Evolutionary conservation across 2,797 vertebrate species (phyloP).

Genomic region (Loris lydekkerianus): DNA sequence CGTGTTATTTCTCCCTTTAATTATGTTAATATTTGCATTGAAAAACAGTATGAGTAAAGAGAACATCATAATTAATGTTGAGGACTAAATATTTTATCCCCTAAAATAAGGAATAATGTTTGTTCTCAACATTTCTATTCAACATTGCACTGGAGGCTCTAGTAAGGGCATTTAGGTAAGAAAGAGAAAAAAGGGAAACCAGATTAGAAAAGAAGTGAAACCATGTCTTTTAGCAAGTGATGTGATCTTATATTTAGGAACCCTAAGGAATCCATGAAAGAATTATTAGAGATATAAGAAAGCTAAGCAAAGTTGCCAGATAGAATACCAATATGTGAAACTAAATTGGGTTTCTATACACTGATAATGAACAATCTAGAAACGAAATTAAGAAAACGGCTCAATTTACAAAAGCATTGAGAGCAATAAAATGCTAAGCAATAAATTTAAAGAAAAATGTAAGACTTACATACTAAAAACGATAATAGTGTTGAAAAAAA

Average conservation of each 20-base stretch:
- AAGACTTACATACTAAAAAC: background rate
- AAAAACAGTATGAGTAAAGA: background rate
- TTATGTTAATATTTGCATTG: background rate
- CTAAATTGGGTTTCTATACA: background rate
- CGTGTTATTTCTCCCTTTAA: background rate
- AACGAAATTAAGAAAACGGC: background rate
- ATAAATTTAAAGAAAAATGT: background rate
- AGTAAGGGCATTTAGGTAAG: background rate
- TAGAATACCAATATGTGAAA: conserved; percentile 1
- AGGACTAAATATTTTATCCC: background rate
- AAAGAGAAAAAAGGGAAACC: background rate
- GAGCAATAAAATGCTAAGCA: background rate
- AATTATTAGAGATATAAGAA: background rate
- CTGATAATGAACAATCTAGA: background rate
- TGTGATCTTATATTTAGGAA: background rate
- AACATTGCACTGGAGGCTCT: background rate
- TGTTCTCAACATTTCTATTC: background rate
- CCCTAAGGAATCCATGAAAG: background rate
- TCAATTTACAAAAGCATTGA: background rate
- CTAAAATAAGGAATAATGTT: background rate
- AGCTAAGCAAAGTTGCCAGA: background rate
- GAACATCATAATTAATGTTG: background rate
- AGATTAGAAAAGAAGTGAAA: background rate
- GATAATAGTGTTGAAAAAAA: background rate
- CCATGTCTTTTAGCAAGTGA: background rate